Conservation (phyloP, 2,888 invertebrate genomes). For the Sphaeridia pumilis region DNA sequence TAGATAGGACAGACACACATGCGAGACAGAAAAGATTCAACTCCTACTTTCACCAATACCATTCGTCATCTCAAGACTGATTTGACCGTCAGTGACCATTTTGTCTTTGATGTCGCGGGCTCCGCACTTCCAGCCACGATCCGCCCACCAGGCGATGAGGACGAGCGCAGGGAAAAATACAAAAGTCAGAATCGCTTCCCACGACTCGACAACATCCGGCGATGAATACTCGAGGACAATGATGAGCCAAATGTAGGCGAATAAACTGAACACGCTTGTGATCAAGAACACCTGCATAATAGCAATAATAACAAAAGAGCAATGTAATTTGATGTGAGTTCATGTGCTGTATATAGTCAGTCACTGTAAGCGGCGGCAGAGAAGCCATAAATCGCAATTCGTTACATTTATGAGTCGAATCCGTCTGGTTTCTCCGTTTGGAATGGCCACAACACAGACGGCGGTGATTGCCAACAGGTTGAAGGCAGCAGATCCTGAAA, state of each 20-base stretch:
- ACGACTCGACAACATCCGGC: conserved; percentile 43
- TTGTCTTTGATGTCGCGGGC: conserved; percentile 40
- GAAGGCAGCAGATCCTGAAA: conserved; percentile 50
- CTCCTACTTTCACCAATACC: conserved; percentile 37
- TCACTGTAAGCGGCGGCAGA: too few species aligned
- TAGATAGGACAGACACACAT: too few species aligned
- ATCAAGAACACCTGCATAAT: conserved; percentile 44
- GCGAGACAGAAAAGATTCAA: too few species aligned
- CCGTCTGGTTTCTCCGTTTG: conserved; percentile 40
- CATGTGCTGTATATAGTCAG: too few species aligned
- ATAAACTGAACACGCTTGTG: conserved; percentile 43
- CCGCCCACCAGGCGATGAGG: conserved; percentile 46
- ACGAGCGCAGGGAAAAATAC: conserved; percentile 48
- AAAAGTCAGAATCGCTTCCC: conserved; percentile 49
- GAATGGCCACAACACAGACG: conserved; percentile 45
- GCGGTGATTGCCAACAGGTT: conserved; percentile 47
- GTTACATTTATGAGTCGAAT: conserved; percentile 43
- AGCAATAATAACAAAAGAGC: too few species aligned
- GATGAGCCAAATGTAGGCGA: conserved; percentile 51
- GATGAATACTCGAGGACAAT: conserved; percentile 42
- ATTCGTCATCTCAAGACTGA: conserved; percentile 39
- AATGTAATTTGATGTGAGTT: too few species aligned
- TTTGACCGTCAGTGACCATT: conserved; percentile 39
- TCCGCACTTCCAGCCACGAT: conserved; percentile 42
- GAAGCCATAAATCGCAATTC: too few species aligned